Conservation (phyloP, 2,797 vertebrate species). For the Rhincodon typus region DNA sequence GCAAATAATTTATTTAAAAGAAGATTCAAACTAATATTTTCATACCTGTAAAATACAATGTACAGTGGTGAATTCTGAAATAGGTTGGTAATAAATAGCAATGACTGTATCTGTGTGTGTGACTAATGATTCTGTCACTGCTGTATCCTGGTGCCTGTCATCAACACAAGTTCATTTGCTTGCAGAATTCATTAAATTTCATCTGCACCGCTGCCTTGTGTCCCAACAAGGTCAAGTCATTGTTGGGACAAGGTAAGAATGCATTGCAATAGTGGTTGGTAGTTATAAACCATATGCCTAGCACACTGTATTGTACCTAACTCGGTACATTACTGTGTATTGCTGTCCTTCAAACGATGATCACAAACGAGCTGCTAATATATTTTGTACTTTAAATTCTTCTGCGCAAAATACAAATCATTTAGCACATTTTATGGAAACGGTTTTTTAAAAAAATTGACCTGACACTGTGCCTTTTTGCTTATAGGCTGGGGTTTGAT, state of each 20-base stretch:
- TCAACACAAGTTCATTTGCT: constrained; percentile 35
- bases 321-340: background rate
- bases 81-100: constrained; percentile 35
- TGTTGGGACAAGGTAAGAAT: constrained; percentile 31
- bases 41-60: background rate
- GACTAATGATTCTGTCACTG: constrained; percentile 39
- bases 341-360: background rate
- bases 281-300: background rate
- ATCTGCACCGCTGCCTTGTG: background rate
- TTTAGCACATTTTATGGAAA: background rate
- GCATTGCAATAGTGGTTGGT: constrained; percentile 19
- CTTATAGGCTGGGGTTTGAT: constrained; percentile 26
- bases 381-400: background rate
- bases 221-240: constrained; percentile 28
- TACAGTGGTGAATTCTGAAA: constrained; percentile 35
- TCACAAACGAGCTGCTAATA: background rate
- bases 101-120: constrained; percentile 32
- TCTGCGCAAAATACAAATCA: background rate
- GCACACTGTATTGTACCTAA: too few species aligned
- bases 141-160: constrained; percentile 38
- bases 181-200: constrained; percentile 36
- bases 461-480: constrained; percentile 21
- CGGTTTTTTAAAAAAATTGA: background rate
- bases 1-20: background rate
- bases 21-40: background rate